phyloP scores from a whole-genome alignment of 2,888 invertebrate species.

The Cheilosia impressa region DNA sequence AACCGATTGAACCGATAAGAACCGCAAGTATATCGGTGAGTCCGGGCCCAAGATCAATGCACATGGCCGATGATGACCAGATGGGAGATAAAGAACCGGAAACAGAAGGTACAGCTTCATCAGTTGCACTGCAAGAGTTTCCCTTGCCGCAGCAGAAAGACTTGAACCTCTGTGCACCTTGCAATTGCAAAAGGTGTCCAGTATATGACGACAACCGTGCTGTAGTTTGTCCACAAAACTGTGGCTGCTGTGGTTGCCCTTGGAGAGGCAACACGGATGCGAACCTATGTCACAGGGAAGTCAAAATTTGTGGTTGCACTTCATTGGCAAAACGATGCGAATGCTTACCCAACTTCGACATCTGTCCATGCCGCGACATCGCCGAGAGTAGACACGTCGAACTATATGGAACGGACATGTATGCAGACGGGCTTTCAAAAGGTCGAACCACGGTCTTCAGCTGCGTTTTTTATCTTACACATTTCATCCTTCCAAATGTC shows the following conservation, averaged over 20 bases:
- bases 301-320: constrained; percentile 80
- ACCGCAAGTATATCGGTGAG: constrained; percentile 44
- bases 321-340: not conserved
- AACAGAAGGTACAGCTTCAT: constrained; percentile 13
- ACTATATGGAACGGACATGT: constrained; percentile 79
- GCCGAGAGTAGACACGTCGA: constrained; percentile 80
- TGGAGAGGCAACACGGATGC: constrained; percentile 77
- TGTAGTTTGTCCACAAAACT: constrained; percentile 80
- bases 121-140: constrained; percentile 25
- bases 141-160: constrained; percentile 80
- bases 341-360: constrained; percentile 78
- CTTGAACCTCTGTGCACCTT: constrained; percentile 78
- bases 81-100: not conserved
- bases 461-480: not conserved
- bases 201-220: constrained; percentile 78
- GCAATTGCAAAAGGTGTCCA: constrained; percentile 79
- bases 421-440: constrained; percentile 27
- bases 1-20: constrained; percentile 66
- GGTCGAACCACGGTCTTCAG: not conserved
- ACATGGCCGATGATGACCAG: not conserved
- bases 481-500: not conserved
- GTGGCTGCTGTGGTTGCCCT: constrained; percentile 81
- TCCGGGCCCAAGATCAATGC: not conserved
- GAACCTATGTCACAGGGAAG: constrained; percentile 76
- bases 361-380: constrained; percentile 81